Percentiles rank a stretch among this genome's conserved stretches.
Conservation (phyloP, 2,888 invertebrate genomes). For the Platycheirus albimanus region DNA sequence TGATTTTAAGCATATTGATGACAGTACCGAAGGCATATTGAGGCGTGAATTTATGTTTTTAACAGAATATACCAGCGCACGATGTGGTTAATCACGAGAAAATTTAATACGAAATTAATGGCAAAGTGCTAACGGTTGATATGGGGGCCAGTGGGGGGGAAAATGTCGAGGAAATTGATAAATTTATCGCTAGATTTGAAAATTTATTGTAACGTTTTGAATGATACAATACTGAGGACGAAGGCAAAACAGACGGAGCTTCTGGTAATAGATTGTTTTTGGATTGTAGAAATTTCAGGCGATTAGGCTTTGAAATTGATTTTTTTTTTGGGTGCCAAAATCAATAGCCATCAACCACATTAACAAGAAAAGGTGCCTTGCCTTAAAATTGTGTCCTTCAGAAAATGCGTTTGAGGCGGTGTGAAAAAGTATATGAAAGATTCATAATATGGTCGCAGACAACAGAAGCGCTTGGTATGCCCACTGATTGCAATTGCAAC, state of each 20-base stretch:
- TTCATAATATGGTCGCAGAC: no score
- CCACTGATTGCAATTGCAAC: no score
- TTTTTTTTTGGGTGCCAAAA: no score
- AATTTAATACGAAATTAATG: slow-evolving; percentile 49
- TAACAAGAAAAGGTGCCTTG: no score
- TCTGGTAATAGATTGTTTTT: slow-evolving; percentile 11
- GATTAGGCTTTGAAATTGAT: not conserved
- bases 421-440: no score
- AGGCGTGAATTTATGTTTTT: slow-evolving; percentile 9
- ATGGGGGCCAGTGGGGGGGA: not conserved
- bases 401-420: no score
- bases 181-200: slow-evolving; percentile 11
- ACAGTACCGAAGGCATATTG: slow-evolving; percentile 11
- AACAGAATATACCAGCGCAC: not conserved
- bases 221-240: no score
- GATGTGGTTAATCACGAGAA: slow-evolving; percentile 50
- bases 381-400: no score
- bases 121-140: not conserved
- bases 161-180: not conserved
- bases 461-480: no score
- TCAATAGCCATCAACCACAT: no score
- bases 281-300: no score
- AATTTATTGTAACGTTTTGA: not conserved
- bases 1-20: slow-evolving; percentile 61
- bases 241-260: not conserved